Base-by-base conservation (phyloP, 2,113 vertebrate genomes). In the Pterocles gutturalis region DNA sequence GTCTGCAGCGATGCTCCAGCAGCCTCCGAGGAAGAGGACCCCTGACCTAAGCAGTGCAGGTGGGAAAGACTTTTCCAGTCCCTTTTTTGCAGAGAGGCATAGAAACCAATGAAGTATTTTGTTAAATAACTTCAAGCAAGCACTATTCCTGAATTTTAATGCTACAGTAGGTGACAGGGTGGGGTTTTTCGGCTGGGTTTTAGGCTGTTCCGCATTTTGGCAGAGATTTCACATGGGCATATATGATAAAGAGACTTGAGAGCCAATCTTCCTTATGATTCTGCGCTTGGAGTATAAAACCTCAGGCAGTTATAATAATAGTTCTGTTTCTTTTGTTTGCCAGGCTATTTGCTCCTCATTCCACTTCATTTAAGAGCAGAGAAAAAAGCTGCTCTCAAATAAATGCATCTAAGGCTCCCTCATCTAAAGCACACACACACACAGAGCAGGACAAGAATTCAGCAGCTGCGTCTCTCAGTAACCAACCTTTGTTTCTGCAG, bases 321-420 rank as follows among this genome's bases (percentile, higher is more conserved):
- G 84, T 33, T 85, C 86, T 92, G 22, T 89, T 94, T 84, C 95
- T 96, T 95, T 91, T 94, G 93, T 97, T 96, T 95, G 87, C 87
- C 89, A 79, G 71, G 54, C 91, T 93, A 75, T 95, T 95, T 95
- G 83, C n/a, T 96, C 41, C 84, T 91, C 83, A 83, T 97, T 97
- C 96, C 87, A 85, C 89, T 94, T 96, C 80, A 84, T 91, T 94
- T 92, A 94, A 91, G 89, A 91, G 38, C 5, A 5, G 58, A 92
- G 81, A 76, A 95, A 87, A 94, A 97, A 79, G 41, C 80, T 89
- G 53, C 86, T 91, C n/a, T 84, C 93, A 97, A 96, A 95, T 95
- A 95, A 83, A 94, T 96, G 76, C 70, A 58, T 95, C 89, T 65
- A 70, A 94, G 81, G 69, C 73, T 91, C 61, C 46, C 18, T 87